Evolutionary conservation across 2,797 vertebrate species (phyloP).

Genomic region (Mionectes olivaceus): DNA sequence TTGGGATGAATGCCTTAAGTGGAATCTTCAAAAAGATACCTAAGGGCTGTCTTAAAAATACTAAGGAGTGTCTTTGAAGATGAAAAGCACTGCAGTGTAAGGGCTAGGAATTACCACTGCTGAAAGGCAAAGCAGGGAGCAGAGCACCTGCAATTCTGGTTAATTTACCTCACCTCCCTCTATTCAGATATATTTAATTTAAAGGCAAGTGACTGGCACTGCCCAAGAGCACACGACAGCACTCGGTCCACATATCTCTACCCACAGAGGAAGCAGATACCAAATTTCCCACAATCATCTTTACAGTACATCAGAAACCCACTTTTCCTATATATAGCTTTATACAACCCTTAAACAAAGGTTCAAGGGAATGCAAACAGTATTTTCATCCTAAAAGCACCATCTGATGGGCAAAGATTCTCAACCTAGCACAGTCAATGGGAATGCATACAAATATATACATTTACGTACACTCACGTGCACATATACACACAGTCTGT

Average conservation of each 20-base stretch:
- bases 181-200: background rate
- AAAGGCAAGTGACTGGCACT: background rate
- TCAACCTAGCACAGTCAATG: background rate
- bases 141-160: background rate
- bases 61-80: background rate
- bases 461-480: too few species aligned
- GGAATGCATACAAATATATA: rapidly evolving
- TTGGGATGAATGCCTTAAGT: background rate
- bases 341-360: background rate
- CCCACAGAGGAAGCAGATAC: background rate
- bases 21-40: background rate
- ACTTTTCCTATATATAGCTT: background rate
- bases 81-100: background rate
- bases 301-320: background rate
- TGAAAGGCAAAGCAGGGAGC: background rate
- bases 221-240: background rate
- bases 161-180: background rate
- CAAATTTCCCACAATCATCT: background rate
- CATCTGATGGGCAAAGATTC: background rate
- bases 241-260: background rate
- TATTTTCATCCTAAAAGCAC: background rate
- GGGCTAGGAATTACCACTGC: background rate
- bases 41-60: background rate
- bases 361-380: background rate
- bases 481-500: background rate